These are phyloP conservation scores for Danaus melanippus DNA, from an alignment of 1,140 invertebrate species.

Conservation along the genomic window DNA sequence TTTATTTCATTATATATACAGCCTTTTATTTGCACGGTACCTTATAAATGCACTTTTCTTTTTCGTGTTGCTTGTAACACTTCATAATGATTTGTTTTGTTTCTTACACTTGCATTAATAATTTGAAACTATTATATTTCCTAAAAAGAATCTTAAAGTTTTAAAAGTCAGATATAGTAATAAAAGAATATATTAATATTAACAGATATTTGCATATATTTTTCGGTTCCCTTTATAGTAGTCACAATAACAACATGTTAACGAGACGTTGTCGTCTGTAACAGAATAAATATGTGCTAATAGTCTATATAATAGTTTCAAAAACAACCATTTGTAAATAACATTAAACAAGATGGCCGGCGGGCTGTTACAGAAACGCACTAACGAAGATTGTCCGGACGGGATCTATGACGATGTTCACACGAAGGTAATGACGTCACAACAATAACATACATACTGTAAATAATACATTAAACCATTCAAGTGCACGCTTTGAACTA, in stretches of 20 bases:
- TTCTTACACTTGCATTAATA: constrained; percentile 15
- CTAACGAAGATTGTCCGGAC: constrained; percentile 61
- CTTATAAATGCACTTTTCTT: constrained; percentile 13
- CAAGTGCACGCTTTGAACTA: constrained; percentile 17
- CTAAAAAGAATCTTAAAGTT: neutral
- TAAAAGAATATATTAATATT: too few relatives aligned
- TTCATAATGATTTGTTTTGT: constrained; percentile 13
- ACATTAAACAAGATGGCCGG: constrained; percentile 57
- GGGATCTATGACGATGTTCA: constrained; percentile 59
- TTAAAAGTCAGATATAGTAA: too few relatives aligned
- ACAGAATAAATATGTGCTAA: too few relatives aligned
- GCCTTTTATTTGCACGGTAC: constrained; percentile 54
- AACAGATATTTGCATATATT: too few relatives aligned
- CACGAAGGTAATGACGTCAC: constrained; percentile 59
- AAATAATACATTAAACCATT: constrained; percentile 16
- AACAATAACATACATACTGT: neutral
- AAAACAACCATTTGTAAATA: constrained; percentile 56
- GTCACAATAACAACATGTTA: neutral
- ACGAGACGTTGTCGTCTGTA: constrained; percentile 3
- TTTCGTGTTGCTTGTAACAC: constrained; percentile 24
- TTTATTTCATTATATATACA: constrained; percentile 42
- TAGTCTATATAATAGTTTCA: constrained; percentile 20
- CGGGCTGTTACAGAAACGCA: constrained; percentile 51
- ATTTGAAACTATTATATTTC: constrained; percentile 24
- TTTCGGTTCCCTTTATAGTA: neutral